Evolutionary conservation across 2,888 invertebrate genomes (phyloP), one percentile per base, ranked within the genome.

Genomic region (Hermaeophaga mercurialis): DNA sequence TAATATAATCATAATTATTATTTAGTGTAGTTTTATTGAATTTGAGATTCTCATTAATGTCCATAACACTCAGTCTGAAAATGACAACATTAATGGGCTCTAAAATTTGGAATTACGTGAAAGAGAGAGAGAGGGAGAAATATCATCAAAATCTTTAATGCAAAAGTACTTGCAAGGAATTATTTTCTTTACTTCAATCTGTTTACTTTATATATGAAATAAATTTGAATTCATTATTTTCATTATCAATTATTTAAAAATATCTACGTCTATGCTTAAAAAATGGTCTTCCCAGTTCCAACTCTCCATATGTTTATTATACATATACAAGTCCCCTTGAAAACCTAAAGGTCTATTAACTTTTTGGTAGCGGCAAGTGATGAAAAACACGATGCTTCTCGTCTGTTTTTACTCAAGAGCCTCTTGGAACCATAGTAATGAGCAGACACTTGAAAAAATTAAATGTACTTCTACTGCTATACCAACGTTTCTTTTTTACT

Each of bases 351-450:
- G 48, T 46, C 57, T 59, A 52, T 61, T 58, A 56, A 58, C 57
- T 63, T 65, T 62, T 62, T 61, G 64, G 60, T 57, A 61, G 54
- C 48, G 46, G 53, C 58, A 28, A 38, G 60, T 61, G 63, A 60
- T 62, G 63, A 63, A 58, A 65, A 60, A 65, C 62, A 62, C 50
- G 55, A 57, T 55, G 45, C 62, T 55, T 43, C 34, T 43, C 49
- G 57, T 58, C 59, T 59, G 59, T 59, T 57, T 59, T 56, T 22
- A 50, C 54, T 61, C 58, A 54, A 58, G 31, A 56, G 41, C 53
- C 48, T 56, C 31, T 50, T n/a, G 46, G 22, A 56, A 49, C 48
- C 34, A 52, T 17, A 54, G 50, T 54, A 58, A 62, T 50, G 58
- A 58, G 50, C 41, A 50, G 54, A 48, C 60, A 58, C 59, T 63